phyloP scores from a whole-genome alignment of 2,113 vertebrate species.

The Phoxinus phoxinus region DNA sequence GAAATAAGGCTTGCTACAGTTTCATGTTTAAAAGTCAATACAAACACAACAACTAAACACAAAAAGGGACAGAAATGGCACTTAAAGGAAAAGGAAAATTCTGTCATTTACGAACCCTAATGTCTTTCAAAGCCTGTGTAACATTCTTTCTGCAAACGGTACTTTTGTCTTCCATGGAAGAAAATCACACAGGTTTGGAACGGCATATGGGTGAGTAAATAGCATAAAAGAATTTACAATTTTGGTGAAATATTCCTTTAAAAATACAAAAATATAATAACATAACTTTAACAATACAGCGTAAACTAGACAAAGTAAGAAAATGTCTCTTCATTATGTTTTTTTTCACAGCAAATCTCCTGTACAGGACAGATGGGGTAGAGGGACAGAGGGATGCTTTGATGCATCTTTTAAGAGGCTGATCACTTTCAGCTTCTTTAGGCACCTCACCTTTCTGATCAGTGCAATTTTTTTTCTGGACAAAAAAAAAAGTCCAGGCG shows the following conservation, averaged over 20 bases:
- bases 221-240: not conserved
- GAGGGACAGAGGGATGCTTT: conserved; percentile 7
- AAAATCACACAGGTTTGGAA: not conserved
- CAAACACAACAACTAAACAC: conserved; percentile 14
- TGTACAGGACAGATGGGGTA: conserved; percentile 11
- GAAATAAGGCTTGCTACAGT: conserved; percentile 33
- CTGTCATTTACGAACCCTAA: not conserved
- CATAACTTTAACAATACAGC: conserved; percentile 45
- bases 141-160: not conserved
- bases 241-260: conserved; percentile 2
- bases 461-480: conserved; percentile 43
- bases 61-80: not conserved
- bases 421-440: not conserved
- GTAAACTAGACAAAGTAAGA: conserved; percentile 38
- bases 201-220: not conserved
- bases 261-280: conserved; percentile 46
- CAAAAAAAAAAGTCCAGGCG: conserved; percentile 29
- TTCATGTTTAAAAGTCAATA: conserved; percentile 21
- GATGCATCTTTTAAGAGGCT: conserved; percentile 36
- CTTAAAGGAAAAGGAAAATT: not conserved
- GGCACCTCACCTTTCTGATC: conserved; percentile 37
- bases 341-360: conserved; percentile 55
- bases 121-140: not conserved
- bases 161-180: not conserved
- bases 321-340: conserved; percentile 43